These are phyloP conservation scores for Myotis planiceps DNA, from an alignment of 2,797 vertebrate genomes.

Conservation along the genomic window DNA sequence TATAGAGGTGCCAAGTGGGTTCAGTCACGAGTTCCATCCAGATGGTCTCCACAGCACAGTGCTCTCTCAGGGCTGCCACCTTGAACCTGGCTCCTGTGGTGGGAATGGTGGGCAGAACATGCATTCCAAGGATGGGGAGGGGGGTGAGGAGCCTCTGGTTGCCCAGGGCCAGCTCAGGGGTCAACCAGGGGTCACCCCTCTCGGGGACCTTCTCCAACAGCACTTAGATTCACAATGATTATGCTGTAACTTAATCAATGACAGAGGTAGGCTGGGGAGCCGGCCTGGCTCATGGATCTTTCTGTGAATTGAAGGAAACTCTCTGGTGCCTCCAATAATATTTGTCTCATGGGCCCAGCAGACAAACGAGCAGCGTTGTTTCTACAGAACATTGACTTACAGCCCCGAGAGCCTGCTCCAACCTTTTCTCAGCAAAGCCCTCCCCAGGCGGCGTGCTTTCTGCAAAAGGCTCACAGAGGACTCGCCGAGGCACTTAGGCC, in stretches of 20 bases:
- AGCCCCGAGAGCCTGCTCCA: slow-evolving; percentile 39
- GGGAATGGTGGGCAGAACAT: background rate
- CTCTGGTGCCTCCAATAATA: background rate
- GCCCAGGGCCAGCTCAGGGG: background rate
- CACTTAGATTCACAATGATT: too few species aligned
- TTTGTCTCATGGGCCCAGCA: background rate
- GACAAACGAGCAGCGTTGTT: slow-evolving; percentile 13
- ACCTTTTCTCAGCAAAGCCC: slow-evolving; percentile 27
- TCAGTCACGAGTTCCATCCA: background rate
- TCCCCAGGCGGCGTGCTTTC: background rate
- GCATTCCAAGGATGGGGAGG: background rate
- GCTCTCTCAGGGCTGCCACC: background rate
- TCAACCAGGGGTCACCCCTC: background rate
- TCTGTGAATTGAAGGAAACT: background rate
- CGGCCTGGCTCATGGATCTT: slow-evolving; percentile 15
- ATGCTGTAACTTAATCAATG: background rate
- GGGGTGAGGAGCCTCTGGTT: background rate
- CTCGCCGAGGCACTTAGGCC: background rate
- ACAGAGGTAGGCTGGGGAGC: background rate
- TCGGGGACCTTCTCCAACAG: background rate
- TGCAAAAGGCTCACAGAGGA: slow-evolving; percentile 38
- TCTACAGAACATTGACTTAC: background rate
- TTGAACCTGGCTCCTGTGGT: background rate
- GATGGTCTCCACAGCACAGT: background rate
- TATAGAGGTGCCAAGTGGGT: background rate